Conservation (phyloP, 2,113 vertebrate genomes). For the Corvus moneduloides region DNA sequence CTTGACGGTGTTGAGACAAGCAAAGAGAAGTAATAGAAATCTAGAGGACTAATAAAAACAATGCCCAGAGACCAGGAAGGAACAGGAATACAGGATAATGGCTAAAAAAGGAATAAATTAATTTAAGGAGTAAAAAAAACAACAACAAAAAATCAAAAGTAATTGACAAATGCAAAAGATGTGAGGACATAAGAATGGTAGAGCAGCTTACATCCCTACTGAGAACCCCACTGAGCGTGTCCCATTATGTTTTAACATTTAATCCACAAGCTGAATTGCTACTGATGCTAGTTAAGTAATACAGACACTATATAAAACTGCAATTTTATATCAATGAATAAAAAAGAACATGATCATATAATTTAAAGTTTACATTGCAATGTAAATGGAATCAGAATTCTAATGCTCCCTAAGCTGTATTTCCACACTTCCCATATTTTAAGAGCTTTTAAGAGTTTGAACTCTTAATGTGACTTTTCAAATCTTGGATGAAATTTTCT, state of each 20-base stretch:
- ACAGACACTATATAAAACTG: not conserved
- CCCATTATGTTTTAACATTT: not conserved
- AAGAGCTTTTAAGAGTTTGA: not conserved
- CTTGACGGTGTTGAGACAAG: not conserved
- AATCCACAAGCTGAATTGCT: not conserved
- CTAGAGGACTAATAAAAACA: not conserved
- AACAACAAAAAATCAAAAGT: not conserved
- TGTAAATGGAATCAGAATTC: not conserved
- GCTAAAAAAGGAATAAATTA: not conserved
- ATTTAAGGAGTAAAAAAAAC: not conserved
- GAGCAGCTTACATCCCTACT: not conserved
- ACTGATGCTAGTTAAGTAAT: not conserved
- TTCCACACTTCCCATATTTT: not conserved
- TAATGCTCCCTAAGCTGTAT: not conserved
- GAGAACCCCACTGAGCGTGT: not conserved
- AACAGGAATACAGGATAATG: not conserved
- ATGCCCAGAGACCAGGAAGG: not conserved
- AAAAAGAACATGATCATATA: not conserved
- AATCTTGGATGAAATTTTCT: not conserved
- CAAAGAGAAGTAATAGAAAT: not conserved
- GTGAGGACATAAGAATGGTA: fast-evolving
- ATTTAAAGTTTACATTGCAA: not conserved
- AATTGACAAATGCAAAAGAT: not conserved
- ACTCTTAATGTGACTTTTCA: not conserved
- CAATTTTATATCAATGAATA: not conserved